Conservation (phyloP, 2,797 vertebrate species). For the Muscicapa comitata region DNA sequence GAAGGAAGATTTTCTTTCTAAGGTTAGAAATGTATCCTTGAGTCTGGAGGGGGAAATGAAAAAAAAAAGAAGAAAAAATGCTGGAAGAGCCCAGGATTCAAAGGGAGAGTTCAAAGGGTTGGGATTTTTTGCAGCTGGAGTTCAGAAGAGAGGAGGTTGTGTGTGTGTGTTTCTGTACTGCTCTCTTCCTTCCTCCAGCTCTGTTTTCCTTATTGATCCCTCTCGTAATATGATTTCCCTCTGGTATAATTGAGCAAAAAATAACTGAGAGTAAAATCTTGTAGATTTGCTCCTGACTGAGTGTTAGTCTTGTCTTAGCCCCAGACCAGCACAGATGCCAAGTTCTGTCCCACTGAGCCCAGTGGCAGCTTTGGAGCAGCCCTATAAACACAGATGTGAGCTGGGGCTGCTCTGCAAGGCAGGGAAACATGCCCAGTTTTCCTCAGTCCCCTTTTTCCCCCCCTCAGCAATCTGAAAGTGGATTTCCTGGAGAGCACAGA, state of each 20-base stretch:
- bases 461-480: background rate
- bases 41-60: background rate
- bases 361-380: background rate
- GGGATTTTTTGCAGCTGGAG: background rate
- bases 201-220: background rate
- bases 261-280: background rate
- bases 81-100: background rate
- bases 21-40: background rate
- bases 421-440: background rate
- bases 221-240: background rate
- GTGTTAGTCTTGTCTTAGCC: background rate
- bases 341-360: background rate
- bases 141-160: background rate
- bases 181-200: background rate
- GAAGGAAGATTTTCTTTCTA: conserved; percentile 26
- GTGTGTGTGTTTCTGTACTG: fast-evolving
- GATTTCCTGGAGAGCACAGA: background rate
- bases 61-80: background rate
- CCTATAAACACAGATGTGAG: fast-evolving
- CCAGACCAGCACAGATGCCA: background rate
- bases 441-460: background rate
- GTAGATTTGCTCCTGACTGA: background rate
- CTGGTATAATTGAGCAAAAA: background rate
- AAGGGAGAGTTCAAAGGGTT: conserved; percentile 4
- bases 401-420: background rate